Base-by-base conservation (phyloP, 2,888 invertebrate species). In the Metacarcinus magister region DNA sequence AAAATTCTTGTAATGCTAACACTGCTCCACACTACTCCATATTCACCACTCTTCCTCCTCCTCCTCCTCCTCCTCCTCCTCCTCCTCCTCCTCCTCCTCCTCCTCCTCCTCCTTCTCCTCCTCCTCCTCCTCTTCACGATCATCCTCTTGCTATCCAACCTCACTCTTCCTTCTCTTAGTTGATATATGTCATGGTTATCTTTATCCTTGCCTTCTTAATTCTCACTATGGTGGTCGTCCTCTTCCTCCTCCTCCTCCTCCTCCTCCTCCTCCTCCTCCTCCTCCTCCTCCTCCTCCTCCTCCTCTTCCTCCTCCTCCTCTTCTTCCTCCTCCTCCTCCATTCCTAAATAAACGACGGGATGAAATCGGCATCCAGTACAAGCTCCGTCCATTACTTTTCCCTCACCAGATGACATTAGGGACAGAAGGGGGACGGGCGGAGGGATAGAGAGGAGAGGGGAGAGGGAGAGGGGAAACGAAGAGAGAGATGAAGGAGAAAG, bases 311-410 rank as follows among this genome's bases (percentile, higher is more conserved):
- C 32, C 48, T 48, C 54, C 19, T 46, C 48, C 46, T 46, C 46
- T 48, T n/a, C 92, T 54, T 28, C 54, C 92, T 92, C 92, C 92
- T 54, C 92, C 92, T 48, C 48, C 16, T n/a, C 92, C 54, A 48
- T 92, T 48, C n/a, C 48, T 92, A 54, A 54, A 46, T 39, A 92
- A 54, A 54, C 54, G 92, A n/a, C 92, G 54, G 54, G 92, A 92
- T 82, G 82, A 82, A 82, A 82, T 82, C 32, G 82, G 82, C 82
- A 82, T 82, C 82, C 32, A 2, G 82, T 2, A 82, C 82, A 82
- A 82, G 32, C 82, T 82, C 8, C 13, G 32, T 82, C 82, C 82
- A 82, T 82, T 82, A 82, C 82, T 82, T 82, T 82, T 82, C 82
- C 82, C 10, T 75, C 28, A 3, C 82, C 19, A 23, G 1, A 7